Conservation (phyloP, 2,888 invertebrate species). For the Barypeithes pellucidus region DNA sequence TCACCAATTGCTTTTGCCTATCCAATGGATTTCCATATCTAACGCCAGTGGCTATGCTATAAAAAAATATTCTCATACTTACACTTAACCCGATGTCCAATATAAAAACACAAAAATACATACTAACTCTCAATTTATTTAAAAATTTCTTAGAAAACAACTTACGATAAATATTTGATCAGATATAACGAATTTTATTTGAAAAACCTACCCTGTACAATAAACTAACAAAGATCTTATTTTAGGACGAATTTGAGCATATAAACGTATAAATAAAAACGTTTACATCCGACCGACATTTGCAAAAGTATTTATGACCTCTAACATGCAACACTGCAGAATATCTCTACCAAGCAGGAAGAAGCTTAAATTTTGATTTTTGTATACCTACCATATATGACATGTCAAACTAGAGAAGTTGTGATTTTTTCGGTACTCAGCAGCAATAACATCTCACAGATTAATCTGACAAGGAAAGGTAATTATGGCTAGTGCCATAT, state of each 20-base stretch:
- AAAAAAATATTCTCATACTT: too few relatives aligned
- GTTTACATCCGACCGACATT: conserved; percentile 17
- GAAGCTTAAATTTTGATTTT: too few relatives aligned
- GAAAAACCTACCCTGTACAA: conserved; percentile 31
- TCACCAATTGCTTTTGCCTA: too few relatives aligned
- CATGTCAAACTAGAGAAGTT: too few relatives aligned
- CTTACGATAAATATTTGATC: conserved; percentile 21
- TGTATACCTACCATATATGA: too few relatives aligned
- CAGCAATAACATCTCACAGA: too few relatives aligned
- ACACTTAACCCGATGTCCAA: too few relatives aligned
- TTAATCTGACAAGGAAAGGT: too few relatives aligned
- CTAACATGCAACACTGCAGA: not conserved
- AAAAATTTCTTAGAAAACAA: conserved; percentile 22
- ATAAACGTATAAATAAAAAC: not conserved
- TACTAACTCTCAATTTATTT: conserved; percentile 10
- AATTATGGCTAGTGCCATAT: too few relatives aligned
- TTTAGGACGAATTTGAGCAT: conserved; percentile 25
- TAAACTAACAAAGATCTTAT: conserved; percentile 38
- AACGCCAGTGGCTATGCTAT: too few relatives aligned
- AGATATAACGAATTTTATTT: conserved; percentile 26
- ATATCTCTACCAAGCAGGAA: not conserved
- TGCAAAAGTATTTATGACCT: not conserved
- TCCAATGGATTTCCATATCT: too few relatives aligned
- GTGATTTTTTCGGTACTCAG: too few relatives aligned
- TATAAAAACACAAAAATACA: not conserved